Base-by-base conservation (phyloP, 2,797 vertebrate genomes). In the Danio jaintianensis region DNA sequence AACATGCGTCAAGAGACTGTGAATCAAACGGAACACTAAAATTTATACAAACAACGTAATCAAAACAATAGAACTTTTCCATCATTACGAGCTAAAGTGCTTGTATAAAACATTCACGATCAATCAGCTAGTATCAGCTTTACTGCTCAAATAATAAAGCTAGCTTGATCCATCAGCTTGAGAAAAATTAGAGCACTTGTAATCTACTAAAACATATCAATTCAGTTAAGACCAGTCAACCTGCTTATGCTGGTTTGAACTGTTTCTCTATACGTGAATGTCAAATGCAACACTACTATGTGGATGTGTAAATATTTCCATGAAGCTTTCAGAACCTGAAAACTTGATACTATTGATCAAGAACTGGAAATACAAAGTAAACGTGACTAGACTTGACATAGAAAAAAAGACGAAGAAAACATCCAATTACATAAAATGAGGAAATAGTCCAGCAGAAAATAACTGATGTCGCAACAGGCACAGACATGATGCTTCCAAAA, bases 261-360 rank as follows among this genome's bases (percentile, higher is more conserved):
- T 56, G 20, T 72, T 72, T 72, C 4, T 20, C 40, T 43, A 61
- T 16, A 11, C 15, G 36, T 10, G 20, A 20, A 15, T 63, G 20
- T 62, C 29, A 69, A 36, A 6, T 81, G 62, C 40, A 43, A 40
- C 55, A 11, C 38, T 81, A 5, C 11, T 36, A 76, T 59, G 9
- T 12, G 38, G 15, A 18, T 79, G 82, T 56, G 55, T 66, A 75
- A 66, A 70, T 71, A 67, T 68, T 75, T 82, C 59, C 58, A 62
- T 18, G 36, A 50, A 18, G n/a, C 45, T 79, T 16, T 55, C 38
- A 61, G 40, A 22, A 63, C 15, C 64, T 16, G 56, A 61, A 55
- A 80, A 45, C 13, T 7, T 42, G 45, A 80, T 66, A 13, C 52
- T 16, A 68, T 63, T n/a, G 36, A 45, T 38, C 29, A 18, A 36